Base-by-base conservation (phyloP, 2,797 vertebrate species). In the Phalanger gymnotis region DNA sequence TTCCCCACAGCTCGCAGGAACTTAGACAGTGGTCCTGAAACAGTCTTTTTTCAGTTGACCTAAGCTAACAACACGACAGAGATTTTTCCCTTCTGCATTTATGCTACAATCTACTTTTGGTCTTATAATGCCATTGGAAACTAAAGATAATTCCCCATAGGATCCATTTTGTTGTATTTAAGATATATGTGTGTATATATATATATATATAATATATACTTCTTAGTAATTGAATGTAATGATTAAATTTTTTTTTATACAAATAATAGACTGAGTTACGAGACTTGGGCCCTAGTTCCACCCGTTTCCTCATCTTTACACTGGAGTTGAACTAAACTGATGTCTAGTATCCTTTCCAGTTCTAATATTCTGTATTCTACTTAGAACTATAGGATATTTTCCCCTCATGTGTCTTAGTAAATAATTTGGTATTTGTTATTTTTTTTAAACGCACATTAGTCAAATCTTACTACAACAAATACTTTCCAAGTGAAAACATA, bases 401-500 rank as follows among this genome's bases (percentile, higher is more conserved):
- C 54, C 94, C 73, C 90, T 94, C 27, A 92, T 92, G 31, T 92
- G 56, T 40, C 22, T 87, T 90, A 73, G 34, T 14, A 91, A 27
- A 92, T 91, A 27, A 93, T 54, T 94, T 54, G 30, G 12, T 51
- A 96, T 0, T 87, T 87, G 57, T 1, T 53, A 87, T 81, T 91
- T 91, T 40, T 94, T 93, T 95, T 94, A 54, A 95, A 92, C 55
- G 95, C 31, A 30, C 0, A 16, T 55, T 4, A 55, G 51, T 95
- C 94, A 95, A n/a, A 52, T 94, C 93, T 40, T 56, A 16, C 12
- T 95, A 93, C 95, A 94, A 54, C 47, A 54, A 51, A 90, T 95
- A 90, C 93, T 96, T 95, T 94, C 92, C 40, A 66, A 5, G 22
- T 91, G 89, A 92, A 40, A 96, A 96, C 47, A 81, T 93, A 93